A percentile compares a stretch with the other conserved stretches of the same genome.
Conservation (phyloP, 37 sponge, comb jelly and placozoan genomes). For the Diacarnus erythraeanus region DNA sequence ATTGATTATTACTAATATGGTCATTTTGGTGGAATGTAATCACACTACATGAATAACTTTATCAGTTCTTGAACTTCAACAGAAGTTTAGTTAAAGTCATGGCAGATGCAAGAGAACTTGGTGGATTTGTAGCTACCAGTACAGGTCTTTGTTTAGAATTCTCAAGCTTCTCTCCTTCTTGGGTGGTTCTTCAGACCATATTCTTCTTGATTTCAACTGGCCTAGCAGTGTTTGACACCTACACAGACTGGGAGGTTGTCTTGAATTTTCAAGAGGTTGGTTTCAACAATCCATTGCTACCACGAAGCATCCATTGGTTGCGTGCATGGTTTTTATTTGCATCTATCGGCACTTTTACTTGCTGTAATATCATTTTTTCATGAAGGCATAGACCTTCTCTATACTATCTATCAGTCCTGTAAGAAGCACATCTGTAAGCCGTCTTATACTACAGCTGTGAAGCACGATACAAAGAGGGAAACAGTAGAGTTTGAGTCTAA, state of each 20-base stretch:
- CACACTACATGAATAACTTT: too few species aligned
- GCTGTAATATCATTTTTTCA: neutral
- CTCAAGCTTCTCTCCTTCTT: neutral
- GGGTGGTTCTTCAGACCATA: neutral
- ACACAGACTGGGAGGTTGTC: conserved; percentile 15
- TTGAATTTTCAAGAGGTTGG: neutral
- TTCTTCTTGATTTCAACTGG: neutral
- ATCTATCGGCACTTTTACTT: neutral
- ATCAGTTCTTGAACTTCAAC: too few species aligned
- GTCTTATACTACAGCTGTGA: neutral
- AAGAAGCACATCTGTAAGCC: neutral
- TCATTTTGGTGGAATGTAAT: too few species aligned
- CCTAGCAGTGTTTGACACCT: conserved; percentile 8
- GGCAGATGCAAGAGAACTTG: neutral
- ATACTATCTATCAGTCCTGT: neutral
- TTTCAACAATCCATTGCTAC: conserved; percentile 15
- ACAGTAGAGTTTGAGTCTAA: neutral
- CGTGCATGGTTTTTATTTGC: conserved; percentile 12
- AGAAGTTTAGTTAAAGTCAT: too few species aligned
- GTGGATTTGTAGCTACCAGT: neutral
- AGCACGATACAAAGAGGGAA: neutral
- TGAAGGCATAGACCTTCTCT: neutral
- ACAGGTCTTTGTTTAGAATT: neutral
- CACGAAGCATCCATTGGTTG: neutral
- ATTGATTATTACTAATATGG: too few species aligned